A percentile compares a stretch with the other conserved stretches of the same genome.
phyloP scores from a whole-genome alignment of 2,113 vertebrate species.

The Zapornia atra region DNA sequence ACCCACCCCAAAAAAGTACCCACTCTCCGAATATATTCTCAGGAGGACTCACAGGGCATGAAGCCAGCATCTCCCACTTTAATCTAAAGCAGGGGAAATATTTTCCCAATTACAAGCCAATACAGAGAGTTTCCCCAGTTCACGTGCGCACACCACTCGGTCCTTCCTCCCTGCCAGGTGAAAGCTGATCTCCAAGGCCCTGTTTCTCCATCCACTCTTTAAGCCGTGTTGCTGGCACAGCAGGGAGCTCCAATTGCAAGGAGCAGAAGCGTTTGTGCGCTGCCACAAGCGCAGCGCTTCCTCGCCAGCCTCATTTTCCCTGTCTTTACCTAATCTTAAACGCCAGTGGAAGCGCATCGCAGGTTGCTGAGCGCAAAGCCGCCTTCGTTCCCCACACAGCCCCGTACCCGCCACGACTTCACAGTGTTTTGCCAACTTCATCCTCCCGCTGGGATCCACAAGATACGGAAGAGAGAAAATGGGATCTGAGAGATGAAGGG shows the following conservation, averaged over 20 bases:
- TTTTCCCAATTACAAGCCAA: neutral
- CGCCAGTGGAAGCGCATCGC: fast-evolving
- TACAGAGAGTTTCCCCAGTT: neutral
- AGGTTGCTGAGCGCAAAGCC: neutral
- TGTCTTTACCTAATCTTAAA: neutral
- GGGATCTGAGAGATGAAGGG: neutral
- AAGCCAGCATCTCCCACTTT: neutral
- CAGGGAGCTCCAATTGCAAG: neutral
- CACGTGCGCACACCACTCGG: fast-evolving
- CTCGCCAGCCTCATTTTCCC: neutral
- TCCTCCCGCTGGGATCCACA: fast-evolving
- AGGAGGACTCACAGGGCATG: neutral
- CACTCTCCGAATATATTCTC: neutral
- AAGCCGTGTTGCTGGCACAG: fast-evolving
- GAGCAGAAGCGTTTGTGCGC: neutral
- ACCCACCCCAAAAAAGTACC: neutral
- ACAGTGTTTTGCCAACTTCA: neutral
- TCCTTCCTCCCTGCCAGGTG: fast-evolving
- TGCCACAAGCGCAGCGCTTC: neutral
- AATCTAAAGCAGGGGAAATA: neutral
- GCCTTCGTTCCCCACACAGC: too few relatives aligned
- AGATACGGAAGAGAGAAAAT: neutral
- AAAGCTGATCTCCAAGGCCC: neutral
- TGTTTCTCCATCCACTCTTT: fast-evolving
- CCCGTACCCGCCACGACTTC: neutral